These are phyloP conservation scores for Emydoidea blandingii DNA, from an alignment of 2,797 vertebrate species.

Conservation along the genomic window DNA sequence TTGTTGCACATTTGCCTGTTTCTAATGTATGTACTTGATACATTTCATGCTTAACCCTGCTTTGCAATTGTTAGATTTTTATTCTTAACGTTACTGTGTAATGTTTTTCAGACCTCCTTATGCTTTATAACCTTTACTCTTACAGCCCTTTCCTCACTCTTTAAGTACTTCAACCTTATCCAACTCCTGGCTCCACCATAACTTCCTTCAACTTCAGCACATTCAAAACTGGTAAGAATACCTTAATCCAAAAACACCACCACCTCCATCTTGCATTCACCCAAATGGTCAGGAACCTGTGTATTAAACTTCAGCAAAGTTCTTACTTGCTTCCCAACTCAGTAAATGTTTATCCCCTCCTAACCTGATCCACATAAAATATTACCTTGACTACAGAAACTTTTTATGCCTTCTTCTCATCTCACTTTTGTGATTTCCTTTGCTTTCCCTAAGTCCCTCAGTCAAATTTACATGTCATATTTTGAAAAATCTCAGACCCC, in stretches of 20 bases:
- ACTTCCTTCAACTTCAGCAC: slow-evolving; percentile 29
- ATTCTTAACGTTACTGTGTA: not conserved
- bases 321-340: not conserved
- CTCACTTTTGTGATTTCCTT: not conserved
- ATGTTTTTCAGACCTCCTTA: slow-evolving; percentile 39
- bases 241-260: not conserved
- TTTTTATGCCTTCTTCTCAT: not conserved
- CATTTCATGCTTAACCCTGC: not conserved
- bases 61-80: slow-evolving; percentile 20
- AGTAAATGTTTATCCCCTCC: not conserved
- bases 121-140: not conserved
- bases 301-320: not conserved
- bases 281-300: slow-evolving; percentile 15
- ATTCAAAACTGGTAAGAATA: slow-evolving; percentile 40
- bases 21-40: slow-evolving; percentile 14
- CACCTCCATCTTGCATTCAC: slow-evolving; percentile 24
- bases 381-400: not conserved
- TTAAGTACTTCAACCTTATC: not conserved
- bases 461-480: not conserved
- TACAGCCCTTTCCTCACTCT: slow-evolving; percentile 2
- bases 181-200: slow-evolving; percentile 3
- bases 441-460: not conserved
- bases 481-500: not conserved
- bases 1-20: not conserved
- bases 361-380: not conserved